Evolutionary conservation across 2,113 vertebrate species (phyloP).

Genomic region (Leucoraja erinaceus): DNA sequence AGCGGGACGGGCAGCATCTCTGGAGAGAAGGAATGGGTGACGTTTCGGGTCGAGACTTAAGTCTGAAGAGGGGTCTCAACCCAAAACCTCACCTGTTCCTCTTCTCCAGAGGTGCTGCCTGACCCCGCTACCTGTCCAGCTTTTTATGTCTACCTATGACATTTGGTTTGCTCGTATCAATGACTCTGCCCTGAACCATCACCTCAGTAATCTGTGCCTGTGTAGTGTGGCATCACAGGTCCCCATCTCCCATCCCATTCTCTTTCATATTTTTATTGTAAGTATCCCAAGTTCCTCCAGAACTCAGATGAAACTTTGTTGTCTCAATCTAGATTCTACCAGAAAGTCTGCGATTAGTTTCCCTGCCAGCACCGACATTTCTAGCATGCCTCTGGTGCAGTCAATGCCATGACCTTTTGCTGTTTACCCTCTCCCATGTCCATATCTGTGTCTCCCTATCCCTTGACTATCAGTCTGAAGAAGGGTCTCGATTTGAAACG

Average conservation of each 20-base stretch:
- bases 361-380: background rate
- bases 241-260: background rate
- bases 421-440: background rate
- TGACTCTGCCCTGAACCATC: background rate
- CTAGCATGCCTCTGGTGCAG: background rate
- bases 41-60: too few species aligned
- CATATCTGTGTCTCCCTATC: too few species aligned
- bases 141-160: too few species aligned
- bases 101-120: too few species aligned
- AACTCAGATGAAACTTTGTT: background rate
- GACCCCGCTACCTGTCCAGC: too few species aligned
- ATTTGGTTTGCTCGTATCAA: too few species aligned
- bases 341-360: background rate
- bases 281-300: background rate
- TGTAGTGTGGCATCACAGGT: background rate
- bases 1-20: too few species aligned
- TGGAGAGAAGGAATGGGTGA: too few species aligned
- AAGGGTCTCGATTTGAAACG: too few species aligned
- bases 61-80: too few species aligned
- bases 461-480: too few species aligned
- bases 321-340: background rate
- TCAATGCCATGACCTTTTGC: background rate
- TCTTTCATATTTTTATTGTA: background rate
- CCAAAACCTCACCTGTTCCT: too few species aligned
- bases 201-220: background rate